These are phyloP conservation scores for Prionace glauca DNA, from an alignment of 2,797 vertebrate genomes.

Conservation along the genomic window DNA sequence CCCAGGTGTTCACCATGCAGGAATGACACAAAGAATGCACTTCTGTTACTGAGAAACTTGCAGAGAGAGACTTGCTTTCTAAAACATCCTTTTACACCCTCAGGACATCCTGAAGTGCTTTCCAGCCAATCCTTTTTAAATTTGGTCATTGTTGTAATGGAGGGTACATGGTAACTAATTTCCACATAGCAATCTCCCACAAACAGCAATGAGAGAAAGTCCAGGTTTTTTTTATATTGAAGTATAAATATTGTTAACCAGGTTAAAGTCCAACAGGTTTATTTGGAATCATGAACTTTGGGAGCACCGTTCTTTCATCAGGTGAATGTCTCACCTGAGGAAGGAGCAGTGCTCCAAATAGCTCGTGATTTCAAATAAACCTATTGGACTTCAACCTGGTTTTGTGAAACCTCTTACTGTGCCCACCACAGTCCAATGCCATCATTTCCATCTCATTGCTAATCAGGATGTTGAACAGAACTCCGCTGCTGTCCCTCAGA, in stretches of 20 bases:
- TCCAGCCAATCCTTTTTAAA: not conserved
- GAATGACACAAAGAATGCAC: not conserved
- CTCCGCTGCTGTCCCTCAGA: too few species aligned
- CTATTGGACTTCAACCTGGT: too few species aligned
- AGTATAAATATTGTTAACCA: not conserved
- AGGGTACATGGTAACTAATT: not conserved
- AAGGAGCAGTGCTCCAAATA: too few species aligned
- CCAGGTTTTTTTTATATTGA: not conserved
- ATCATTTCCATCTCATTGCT: too few species aligned
- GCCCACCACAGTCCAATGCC: too few species aligned
- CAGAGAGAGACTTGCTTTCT: not conserved
- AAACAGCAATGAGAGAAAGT: not conserved
- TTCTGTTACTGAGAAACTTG: not conserved
- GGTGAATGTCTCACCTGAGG: too few species aligned
- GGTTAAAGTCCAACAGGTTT: too few species aligned
- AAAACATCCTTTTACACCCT: not conserved
- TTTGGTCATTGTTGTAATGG: not conserved
- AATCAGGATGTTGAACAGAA: too few species aligned
- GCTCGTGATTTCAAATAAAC: too few species aligned
- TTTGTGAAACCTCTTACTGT: too few species aligned
- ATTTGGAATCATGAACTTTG: too few species aligned
- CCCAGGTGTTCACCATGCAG: not conserved
- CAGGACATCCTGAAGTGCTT: not conserved
- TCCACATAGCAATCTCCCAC: not conserved
- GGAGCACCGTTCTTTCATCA: too few species aligned